Conservation (phyloP, 2,113 vertebrate genomes). For the Charadrius vociferus region DNA sequence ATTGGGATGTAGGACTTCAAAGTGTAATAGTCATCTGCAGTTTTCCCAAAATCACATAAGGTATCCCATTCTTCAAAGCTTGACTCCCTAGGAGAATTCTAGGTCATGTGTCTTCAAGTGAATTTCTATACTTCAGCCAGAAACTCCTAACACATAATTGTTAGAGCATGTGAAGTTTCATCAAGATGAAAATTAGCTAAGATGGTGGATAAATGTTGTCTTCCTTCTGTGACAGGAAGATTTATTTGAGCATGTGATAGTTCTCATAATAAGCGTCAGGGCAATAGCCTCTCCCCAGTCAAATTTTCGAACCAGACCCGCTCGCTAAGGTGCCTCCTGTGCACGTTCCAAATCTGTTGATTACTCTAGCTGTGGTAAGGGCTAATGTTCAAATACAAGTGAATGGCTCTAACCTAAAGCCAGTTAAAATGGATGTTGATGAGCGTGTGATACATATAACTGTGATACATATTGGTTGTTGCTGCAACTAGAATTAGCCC, state of each 20-base stretch:
- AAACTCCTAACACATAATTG: background rate
- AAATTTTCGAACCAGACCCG: background rate
- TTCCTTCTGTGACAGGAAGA: background rate
- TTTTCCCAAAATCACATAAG: background rate
- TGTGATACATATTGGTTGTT: slow-evolving; percentile 39
- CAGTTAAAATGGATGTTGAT: slow-evolving; percentile 34
- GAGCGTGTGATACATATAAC: slow-evolving; percentile 11
- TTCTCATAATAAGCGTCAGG: background rate
- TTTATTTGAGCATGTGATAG: background rate
- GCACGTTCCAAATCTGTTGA: background rate
- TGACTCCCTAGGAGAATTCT: background rate
- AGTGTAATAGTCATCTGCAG: background rate
- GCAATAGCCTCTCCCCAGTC: background rate
- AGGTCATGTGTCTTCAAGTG: background rate
- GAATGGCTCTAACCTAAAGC: slow-evolving; percentile 21
- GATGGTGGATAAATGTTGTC: background rate
- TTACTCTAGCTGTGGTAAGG: background rate
- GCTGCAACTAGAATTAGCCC: slow-evolving; percentile 63
- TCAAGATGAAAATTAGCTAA: background rate
- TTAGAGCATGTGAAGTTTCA: background rate
- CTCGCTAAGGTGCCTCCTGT: background rate
- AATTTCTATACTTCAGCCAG: background rate
- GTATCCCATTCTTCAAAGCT: background rate
- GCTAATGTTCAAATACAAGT: background rate
- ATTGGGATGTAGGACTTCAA: background rate